Conservation (phyloP, 2,113 vertebrate genomes). For the Athene cunicularia region DNA sequence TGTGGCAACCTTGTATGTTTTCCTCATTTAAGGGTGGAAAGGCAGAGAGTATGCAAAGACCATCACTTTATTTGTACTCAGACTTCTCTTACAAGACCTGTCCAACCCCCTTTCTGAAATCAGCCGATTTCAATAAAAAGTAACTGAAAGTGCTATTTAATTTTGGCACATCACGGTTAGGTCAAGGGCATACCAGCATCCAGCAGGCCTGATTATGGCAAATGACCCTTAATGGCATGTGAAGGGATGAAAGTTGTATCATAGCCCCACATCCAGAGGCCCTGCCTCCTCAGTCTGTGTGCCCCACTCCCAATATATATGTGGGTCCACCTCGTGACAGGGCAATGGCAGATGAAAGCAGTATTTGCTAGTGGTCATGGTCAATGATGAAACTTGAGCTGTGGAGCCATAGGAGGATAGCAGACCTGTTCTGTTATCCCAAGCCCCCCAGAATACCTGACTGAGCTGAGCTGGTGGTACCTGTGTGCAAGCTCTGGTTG, state of each 20-base stretch:
- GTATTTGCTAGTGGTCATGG: not conserved
- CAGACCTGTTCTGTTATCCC: not conserved
- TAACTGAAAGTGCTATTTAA: not conserved
- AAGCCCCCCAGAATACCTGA: not conserved
- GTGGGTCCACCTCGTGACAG: rapidly evolving
- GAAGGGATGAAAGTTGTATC: not conserved
- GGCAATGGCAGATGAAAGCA: not conserved
- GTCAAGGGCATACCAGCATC: not conserved
- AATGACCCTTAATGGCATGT: not conserved
- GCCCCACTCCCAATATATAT: rapidly evolving
- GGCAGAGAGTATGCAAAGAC: not conserved
- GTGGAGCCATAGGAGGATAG: not conserved
- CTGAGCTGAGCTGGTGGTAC: not conserved
- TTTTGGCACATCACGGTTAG: not conserved
- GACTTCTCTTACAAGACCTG: not conserved
- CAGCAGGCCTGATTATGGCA: not conserved
- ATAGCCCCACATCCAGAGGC: not conserved
- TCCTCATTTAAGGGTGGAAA: not conserved
- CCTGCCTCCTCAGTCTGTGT: not conserved
- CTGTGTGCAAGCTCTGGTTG: not conserved
- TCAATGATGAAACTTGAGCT: not conserved
- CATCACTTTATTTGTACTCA: not conserved
- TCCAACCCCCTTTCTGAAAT: not conserved
- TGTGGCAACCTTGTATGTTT: not conserved
- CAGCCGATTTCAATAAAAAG: not conserved